Percentiles rank a stretch among this genome's conserved stretches.
These are phyloP conservation scores for Esox masquinongy DNA, from an alignment of 2,797 vertebrate genomes.

Conservation along the genomic window DNA sequence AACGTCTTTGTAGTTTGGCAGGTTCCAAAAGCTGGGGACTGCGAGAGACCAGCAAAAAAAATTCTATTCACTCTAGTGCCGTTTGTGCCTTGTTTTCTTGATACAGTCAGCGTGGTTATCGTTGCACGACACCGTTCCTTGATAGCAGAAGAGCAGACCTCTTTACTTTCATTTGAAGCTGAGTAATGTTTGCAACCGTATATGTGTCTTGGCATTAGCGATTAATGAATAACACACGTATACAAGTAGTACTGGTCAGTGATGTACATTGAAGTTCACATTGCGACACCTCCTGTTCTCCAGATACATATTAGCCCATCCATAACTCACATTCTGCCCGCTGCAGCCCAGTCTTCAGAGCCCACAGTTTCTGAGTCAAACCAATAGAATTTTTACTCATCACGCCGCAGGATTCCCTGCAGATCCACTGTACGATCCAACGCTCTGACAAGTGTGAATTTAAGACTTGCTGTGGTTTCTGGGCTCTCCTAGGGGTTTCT, in stretches of 20 bases:
- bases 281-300: not conserved
- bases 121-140: not conserved
- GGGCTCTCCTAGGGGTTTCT: slow-evolving; percentile 25
- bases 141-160: not conserved
- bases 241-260: not conserved
- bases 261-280: not conserved
- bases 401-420: slow-evolving; percentile 25
- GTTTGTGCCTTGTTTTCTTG: not conserved
- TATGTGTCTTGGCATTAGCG: not conserved
- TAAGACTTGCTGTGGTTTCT: slow-evolving; percentile 36
- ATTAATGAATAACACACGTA: not conserved
- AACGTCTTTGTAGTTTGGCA: slow-evolving; percentile 18
- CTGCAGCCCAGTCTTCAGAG: not conserved
- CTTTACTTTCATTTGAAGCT: not conserved
- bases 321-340: slow-evolving; percentile 16
- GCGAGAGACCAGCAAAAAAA: not conserved
- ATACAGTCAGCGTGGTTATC: not conserved
- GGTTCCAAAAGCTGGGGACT: not conserved
- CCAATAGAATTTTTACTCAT: slow-evolving; percentile 21
- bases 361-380: slow-evolving; percentile 16
- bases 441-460: slow-evolving; percentile 37
- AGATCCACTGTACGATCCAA: slow-evolving; percentile 3
- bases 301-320: slow-evolving; percentile 7
- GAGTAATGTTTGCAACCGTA: not conserved
- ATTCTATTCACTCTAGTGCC: not conserved